These are phyloP conservation scores for Bombus picipes DNA, from an alignment of 1,140 invertebrate genomes.

Conservation along the genomic window DNA sequence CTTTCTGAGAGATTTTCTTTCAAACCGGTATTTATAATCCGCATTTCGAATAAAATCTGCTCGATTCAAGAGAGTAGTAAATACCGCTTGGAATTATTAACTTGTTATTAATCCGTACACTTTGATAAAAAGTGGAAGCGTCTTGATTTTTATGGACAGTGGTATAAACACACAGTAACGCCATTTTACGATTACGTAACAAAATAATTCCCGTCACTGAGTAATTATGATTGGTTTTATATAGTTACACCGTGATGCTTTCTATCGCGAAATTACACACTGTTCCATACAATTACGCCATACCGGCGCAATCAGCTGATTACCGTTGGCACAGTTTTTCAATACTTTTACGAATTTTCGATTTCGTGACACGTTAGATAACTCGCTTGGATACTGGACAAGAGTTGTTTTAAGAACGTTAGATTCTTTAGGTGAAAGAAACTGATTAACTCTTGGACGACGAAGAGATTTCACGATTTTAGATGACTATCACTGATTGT, in stretches of 20 bases:
- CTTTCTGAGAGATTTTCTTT: background rate
- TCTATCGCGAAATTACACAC: background rate
- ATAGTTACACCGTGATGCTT: background rate
- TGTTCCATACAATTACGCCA: background rate
- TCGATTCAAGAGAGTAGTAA: no score
- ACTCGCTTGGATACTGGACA: background rate
- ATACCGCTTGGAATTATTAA: no score
- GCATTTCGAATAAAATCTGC: no score
- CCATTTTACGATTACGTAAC: constrained; percentile 14
- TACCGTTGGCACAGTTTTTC: background rate
- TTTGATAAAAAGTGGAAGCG: background rate
- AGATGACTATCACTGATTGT: background rate
- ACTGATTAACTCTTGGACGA: background rate
- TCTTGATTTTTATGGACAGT: background rate
- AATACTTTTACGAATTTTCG: background rate
- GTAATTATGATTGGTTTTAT: constrained; percentile 29
- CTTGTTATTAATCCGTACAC: no score
- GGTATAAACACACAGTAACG: background rate
- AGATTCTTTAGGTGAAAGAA: background rate
- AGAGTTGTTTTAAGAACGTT: background rate
- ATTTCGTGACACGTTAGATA: background rate
- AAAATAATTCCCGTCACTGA: background rate
- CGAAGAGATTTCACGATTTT: background rate
- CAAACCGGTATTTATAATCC: background rate
- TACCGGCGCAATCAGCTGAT: background rate